phyloP scores from a whole-genome alignment of 2,888 invertebrate genomes.

The Ctena decussata region DNA sequence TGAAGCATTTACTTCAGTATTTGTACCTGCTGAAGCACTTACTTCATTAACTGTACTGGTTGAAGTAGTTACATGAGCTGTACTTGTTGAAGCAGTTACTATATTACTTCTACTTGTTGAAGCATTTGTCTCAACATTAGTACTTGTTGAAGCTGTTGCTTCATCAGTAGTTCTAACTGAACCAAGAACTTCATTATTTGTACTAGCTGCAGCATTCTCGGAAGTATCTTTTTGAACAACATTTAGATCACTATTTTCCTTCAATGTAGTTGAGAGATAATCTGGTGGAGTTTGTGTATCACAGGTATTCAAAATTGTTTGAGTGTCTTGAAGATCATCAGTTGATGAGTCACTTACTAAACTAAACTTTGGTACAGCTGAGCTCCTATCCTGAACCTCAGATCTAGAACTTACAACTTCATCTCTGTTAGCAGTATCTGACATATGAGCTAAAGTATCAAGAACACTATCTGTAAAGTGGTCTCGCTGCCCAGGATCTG shows the following conservation, averaged over 20 bases:
- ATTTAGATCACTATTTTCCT: neutral
- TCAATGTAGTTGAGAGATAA: neutral
- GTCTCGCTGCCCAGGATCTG: constrained; percentile 39
- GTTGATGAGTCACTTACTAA: neutral
- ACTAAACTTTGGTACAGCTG: neutral
- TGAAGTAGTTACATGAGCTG: neutral
- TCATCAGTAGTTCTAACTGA: neutral
- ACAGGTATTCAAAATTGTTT: neutral
- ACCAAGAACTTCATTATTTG: neutral
- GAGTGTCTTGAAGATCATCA: neutral
- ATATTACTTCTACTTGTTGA: neutral
- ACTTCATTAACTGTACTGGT: neutral
- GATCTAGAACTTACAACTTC: neutral
- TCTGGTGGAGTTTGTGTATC: neutral
- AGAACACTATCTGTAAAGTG: constrained; percentile 57
- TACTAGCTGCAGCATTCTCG: neutral
- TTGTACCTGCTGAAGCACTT: neutral
- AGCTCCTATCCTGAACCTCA: neutral
- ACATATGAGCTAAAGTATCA: constrained; percentile 57
- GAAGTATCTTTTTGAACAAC: neutral
- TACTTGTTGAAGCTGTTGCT: neutral
- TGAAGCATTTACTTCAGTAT: neutral
- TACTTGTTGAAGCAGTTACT: neutral
- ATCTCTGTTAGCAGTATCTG: neutral
- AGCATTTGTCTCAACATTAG: too few species aligned